Conservation (phyloP, 2,888 invertebrate species). For the Conchocele bisecta region DNA sequence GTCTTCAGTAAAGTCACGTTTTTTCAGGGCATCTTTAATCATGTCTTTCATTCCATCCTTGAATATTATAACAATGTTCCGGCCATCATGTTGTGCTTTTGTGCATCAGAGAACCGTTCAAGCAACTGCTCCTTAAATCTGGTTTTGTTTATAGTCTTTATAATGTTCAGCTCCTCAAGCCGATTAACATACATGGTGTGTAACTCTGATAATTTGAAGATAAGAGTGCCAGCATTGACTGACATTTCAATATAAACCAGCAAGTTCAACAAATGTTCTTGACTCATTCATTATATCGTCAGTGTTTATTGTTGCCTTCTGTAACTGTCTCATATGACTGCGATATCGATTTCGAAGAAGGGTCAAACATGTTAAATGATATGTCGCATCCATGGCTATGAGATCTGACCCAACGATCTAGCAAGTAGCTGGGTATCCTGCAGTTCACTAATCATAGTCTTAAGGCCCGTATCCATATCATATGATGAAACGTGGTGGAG, state of each 20-base stretch:
- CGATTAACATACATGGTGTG: background rate
- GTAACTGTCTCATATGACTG: too few species aligned
- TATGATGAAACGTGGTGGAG: too few species aligned
- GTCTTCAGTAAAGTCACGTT: background rate
- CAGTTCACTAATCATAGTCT: too few species aligned
- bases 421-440: constrained; percentile 22
- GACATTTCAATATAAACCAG: background rate
- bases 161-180: background rate
- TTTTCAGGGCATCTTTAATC: constrained; percentile 13
- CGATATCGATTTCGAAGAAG: constrained; percentile 20
- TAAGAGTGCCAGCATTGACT: background rate
- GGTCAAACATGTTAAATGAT: constrained; percentile 31
- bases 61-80: constrained; percentile 21
- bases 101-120: background rate
- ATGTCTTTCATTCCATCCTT: constrained; percentile 17
- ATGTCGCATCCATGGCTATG: constrained; percentile 39
- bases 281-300: too few species aligned
- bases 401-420: constrained; percentile 43
- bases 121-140: background rate
- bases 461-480: too few species aligned
- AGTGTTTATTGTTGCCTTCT: too few species aligned
- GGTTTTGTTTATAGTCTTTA: background rate
- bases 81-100: constrained; percentile 10
- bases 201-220: constrained; percentile 1
- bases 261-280: constrained; percentile 1